phyloP scores from a whole-genome alignment of 2,888 invertebrate genomes.

The Hymenopus coronatus region DNA sequence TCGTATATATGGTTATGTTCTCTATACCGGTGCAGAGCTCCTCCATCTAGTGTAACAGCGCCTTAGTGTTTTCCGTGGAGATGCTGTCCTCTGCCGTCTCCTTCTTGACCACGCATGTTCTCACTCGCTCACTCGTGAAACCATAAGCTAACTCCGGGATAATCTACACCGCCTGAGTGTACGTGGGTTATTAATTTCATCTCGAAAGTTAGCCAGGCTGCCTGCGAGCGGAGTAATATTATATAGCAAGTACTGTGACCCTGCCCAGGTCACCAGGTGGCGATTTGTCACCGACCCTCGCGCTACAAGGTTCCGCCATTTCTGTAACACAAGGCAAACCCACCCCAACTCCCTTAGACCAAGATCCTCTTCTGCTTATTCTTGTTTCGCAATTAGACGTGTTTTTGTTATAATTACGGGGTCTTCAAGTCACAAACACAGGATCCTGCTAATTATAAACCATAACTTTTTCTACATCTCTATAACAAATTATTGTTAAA shows the following conservation, averaged over 20 bases:
- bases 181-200: slow-evolving; percentile 26
- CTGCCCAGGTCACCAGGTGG: slow-evolving; percentile 48
- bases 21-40: no score
- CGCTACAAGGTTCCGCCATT: slow-evolving; percentile 50
- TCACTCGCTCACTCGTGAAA: slow-evolving; percentile 8
- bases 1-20: no score
- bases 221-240: background rate
- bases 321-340: slow-evolving; percentile 34
- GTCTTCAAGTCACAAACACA: no score
- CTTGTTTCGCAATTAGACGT: background rate
- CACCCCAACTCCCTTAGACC: background rate
- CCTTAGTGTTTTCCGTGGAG: background rate
- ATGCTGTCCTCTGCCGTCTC: background rate
- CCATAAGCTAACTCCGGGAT: slow-evolving; percentile 15
- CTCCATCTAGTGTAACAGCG: background rate
- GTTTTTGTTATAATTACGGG: background rate
- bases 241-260: slow-evolving; percentile 4
- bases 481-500: no score
- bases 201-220: slow-evolving; percentile 18
- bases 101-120: background rate
- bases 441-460: no score
- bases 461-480: no score
- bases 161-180: slow-evolving; percentile 1
- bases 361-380: background rate
- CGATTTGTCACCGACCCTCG: slow-evolving; percentile 51